Base-by-base conservation (phyloP, 2,113 vertebrate species). In the Bombycilla garrulus region DNA sequence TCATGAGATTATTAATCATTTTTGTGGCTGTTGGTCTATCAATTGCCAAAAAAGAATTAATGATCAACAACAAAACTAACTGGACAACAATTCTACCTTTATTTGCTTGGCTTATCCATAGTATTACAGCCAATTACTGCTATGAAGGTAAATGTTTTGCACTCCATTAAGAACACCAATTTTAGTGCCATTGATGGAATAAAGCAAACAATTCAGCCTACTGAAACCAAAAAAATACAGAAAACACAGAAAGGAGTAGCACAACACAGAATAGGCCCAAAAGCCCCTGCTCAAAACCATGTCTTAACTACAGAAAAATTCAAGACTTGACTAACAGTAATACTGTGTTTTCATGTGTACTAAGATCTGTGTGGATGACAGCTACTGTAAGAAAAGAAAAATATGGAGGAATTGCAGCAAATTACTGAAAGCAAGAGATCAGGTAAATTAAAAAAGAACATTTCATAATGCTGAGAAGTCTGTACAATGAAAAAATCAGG, bases 71-170 rank as follows among this genome's bases (percentile, higher is more conserved):
- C 18, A 69, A 60, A 73, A 64, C 12, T 50, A 50, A 33, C 18
- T 6, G 48, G 20, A 25, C 15, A 78, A 53, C 47, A 53, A 26
- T 53, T 62, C 22, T 7, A 47, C 18, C 6, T 17, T 48, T 69
- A 29, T 57, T 57, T 53, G 1, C 18, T 44, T 60, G 25, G 5
- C 10, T 83, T 65, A 45, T 4, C 28, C 6, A 17, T 2, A 67
- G 11, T 22, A 42, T 48, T 36, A 65, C 10, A 31, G 11, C 7
- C 12, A 56, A 44, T 4, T 21, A 17, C 7, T 15, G 31, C 26
- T 42, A 23, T 0, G 3, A 8, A 66, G 8, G 1, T 3, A 45
- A 62, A 5, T 5, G 13, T 8, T 54, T 50, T 22, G 50, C 7
- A 20, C 16, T 33, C 42, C 11, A 0, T 50, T n/a, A 54, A 70